Percentiles rank a stretch among this genome's conserved stretches.
phyloP scores from a whole-genome alignment of 2,888 invertebrate species.

The Homarus gammarus region DNA sequence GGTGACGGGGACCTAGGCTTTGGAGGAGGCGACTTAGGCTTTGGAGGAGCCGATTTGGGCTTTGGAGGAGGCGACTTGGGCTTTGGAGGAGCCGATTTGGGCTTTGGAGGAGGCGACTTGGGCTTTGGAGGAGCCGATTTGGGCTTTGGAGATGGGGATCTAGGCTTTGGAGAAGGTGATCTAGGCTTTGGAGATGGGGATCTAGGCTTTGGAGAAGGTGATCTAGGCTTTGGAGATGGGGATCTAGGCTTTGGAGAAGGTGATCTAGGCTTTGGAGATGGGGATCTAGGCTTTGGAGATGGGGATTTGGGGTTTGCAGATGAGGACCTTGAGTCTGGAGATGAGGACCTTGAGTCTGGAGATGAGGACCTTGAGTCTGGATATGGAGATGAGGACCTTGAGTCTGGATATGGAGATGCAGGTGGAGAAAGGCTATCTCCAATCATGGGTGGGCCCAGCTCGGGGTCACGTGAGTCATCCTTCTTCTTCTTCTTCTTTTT shows the following conservation, averaged over 20 bases:
- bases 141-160: background rate
- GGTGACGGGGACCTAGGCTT: background rate
- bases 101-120: background rate
- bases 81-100: background rate
- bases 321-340: background rate
- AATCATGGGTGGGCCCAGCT: background rate
- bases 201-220: background rate
- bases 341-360: background rate
- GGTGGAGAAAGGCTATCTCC: no score
- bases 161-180: background rate
- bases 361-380: background rate
- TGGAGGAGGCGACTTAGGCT: background rate
- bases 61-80: background rate
- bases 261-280: background rate
- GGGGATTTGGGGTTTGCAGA: background rate
- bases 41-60: background rate
- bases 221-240: background rate
- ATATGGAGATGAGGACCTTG: no score
- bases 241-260: background rate
- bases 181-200: background rate
- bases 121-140: background rate
- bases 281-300: background rate
- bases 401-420: no score
- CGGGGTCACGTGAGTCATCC: background rate
- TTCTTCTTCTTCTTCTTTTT: background rate